phyloP scores from a whole-genome alignment of 2,113 vertebrate species.

The western clawed frog (Xenopus tropicalis) region UCB_Xtro_10.0 CM004444.2:85105501-85106000 shows the following conservation, averaged over 20 bases:
- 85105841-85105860: constrained; percentile 30
- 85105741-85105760: constrained; percentile 40
- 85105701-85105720: constrained; percentile 36
- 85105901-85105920: constrained; percentile 33
- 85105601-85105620: background rate
- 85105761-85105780: constrained; percentile 36
- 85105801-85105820: constrained; percentile 39
- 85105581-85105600: too few species aligned
- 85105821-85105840: constrained; percentile 35
- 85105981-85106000: constrained; percentile 16
- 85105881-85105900: constrained; percentile 36
- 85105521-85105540: too few species aligned
- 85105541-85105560: too few species aligned
- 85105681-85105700: constrained; percentile 29
- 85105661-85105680: constrained; percentile 34
- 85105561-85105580: too few species aligned
- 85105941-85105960: constrained; percentile 22
- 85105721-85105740: constrained; percentile 41
- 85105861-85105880: constrained; percentile 32
- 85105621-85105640: constrained; percentile 32
- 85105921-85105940: constrained; percentile 44
- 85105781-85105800: constrained; percentile 38
- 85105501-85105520: too few species aligned
- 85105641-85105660: constrained; percentile 16
- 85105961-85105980: constrained; percentile 9